These are phyloP conservation scores for Hycleus cichorii DNA, from an alignment of 1,140 invertebrate species.

Conservation along the genomic window DNA sequence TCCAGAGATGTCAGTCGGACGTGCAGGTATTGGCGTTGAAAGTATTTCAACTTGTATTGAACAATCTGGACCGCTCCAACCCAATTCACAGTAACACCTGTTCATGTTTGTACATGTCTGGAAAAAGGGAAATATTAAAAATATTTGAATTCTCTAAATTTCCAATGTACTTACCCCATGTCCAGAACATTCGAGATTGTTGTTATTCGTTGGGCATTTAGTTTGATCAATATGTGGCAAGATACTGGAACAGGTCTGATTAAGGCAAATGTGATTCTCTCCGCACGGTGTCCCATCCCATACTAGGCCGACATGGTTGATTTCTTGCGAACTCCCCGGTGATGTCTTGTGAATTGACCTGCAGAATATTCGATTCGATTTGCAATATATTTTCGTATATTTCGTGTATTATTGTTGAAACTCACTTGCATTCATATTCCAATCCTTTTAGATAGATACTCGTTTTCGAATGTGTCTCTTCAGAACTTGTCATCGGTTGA, in stretches of 20 bases:
- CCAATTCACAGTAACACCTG: conserved; percentile 81
- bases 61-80: conserved; percentile 87
- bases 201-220: conserved; percentile 82
- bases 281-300: conserved; percentile 87
- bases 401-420: conserved; percentile 22
- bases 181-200: conserved; percentile 83
- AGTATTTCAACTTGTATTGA: conserved; percentile 64
- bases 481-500: conserved; percentile 68
- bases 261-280: conserved; percentile 83
- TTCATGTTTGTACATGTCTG: conserved; percentile 91
- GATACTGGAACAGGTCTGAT: conserved; percentile 82
- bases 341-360: conserved; percentile 52
- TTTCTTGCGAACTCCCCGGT: conserved; percentile 52
- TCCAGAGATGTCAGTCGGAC: conserved; percentile 36
- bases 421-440: conserved; percentile 90
- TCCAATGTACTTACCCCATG: conserved; percentile 68
- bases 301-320: conserved; percentile 68
- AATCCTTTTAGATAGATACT: conserved; percentile 77
- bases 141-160: neutral
- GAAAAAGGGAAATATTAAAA: neutral
- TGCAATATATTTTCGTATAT: neutral
- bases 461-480: conserved; percentile 75
- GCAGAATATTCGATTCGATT: neutral
- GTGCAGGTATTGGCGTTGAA: conserved; percentile 45
- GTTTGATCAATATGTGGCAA: conserved; percentile 74